phyloP scores from a whole-genome alignment of 2,113 vertebrate genomes.

The Cercocebus atys region DNA sequence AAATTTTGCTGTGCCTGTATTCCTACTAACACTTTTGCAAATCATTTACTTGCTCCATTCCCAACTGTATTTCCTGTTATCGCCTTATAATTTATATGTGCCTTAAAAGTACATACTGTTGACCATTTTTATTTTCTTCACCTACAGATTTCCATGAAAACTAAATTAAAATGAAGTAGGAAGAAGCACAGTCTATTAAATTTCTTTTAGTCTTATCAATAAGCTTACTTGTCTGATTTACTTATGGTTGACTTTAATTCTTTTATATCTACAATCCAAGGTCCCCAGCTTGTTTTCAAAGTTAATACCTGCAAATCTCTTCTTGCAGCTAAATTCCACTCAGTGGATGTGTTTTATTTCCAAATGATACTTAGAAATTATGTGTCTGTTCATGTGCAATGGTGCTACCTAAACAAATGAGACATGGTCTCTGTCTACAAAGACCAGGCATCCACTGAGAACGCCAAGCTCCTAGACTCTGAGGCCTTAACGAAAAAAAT shows the following conservation, averaged over 20 bases:
- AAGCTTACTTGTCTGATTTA: not conserved
- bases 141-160: not conserved
- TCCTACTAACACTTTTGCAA: not conserved
- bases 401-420: not conserved
- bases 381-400: not conserved
- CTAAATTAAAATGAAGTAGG: not conserved
- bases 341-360: not conserved
- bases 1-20: not conserved
- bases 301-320: not conserved
- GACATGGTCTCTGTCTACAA: not conserved
- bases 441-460: not conserved
- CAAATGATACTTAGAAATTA: slow-evolving; percentile 48
- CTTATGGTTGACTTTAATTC: not conserved
- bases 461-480: not conserved
- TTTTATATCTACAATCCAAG: slow-evolving; percentile 12
- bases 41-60: not conserved
- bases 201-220: slow-evolving; percentile 19
- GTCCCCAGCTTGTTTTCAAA: not conserved
- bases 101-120: not conserved
- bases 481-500: not conserved
- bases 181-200: not conserved
- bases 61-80: not conserved
- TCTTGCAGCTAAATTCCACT: not conserved
- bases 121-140: not conserved
- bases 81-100: not conserved